Percentiles rank a stretch among this genome's conserved stretches.
Evolutionary conservation across 2,888 invertebrate species (phyloP).

Genomic region (Alentia gelatinosa): DNA sequence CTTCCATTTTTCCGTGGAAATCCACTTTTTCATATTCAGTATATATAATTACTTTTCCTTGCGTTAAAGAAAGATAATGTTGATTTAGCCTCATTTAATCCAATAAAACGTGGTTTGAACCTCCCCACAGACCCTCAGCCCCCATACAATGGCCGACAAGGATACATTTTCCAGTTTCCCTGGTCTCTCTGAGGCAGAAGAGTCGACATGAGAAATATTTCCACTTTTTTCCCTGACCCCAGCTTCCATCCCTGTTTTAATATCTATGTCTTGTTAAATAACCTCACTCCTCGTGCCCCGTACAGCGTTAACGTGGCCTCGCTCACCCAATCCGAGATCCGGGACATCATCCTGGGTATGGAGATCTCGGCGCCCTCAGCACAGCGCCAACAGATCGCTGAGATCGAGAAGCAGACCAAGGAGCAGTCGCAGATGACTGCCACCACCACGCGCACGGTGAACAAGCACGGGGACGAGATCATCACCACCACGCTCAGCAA

Average conservation of each 20-base stretch:
- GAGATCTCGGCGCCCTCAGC: conserved; percentile 99
- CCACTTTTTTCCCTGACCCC: too few relatives aligned
- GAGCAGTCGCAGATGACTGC: conserved; percentile 98
- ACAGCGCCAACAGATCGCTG: conserved; percentile 99
- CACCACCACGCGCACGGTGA: conserved; percentile 98
- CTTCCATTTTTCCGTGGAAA: too few relatives aligned
- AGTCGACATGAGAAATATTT: too few relatives aligned
- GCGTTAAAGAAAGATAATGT: neutral
- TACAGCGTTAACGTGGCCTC: conserved; percentile 97
- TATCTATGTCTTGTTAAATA: neutral
- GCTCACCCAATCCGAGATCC: conserved; percentile 98
- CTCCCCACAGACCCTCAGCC: too few relatives aligned
- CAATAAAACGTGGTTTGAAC: too few relatives aligned
- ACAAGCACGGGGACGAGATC: conserved; percentile 99
- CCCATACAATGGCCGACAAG: too few relatives aligned
- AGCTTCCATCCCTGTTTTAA: too few relatives aligned
- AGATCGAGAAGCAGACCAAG: conserved; percentile 99
- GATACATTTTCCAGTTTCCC: too few relatives aligned
- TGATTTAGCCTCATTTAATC: neutral
- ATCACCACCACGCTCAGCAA: conserved; percentile 99
- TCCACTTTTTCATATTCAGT: too few relatives aligned
- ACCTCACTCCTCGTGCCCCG: conserved; percentile 36
- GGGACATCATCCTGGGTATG: conserved; percentile 99
- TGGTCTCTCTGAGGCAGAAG: too few relatives aligned
- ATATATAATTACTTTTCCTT: too few relatives aligned